Evolutionary conservation across 2,888 invertebrate species (phyloP), one percentile per base, ranked within the genome.

Genomic region (Euspilapteryx auroguttella): DNA sequence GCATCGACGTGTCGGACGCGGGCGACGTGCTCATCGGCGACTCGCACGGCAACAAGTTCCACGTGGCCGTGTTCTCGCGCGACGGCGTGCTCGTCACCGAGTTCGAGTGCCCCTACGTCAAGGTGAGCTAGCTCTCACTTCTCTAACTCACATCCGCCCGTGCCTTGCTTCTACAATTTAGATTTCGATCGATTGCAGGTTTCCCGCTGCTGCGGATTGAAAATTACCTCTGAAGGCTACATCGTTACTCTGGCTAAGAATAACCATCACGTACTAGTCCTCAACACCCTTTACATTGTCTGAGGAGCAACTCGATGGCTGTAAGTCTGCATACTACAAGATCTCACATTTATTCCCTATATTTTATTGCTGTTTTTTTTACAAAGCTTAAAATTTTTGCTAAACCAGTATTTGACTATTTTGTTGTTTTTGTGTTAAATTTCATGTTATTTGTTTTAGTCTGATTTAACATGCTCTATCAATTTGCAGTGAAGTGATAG

Each of bases 171-270:
- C n/a, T n/a, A n/a, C n/a, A n/a, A n/a, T n/a, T n/a, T n/a, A n/a
- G n/a, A n/a, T n/a, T n/a, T n/a, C n/a, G n/a, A n/a, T 21, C 5
- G 14, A 38, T 63, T 63, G n/a, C 78, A 96, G 90, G 96, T 97
- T 39, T 95, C 95, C 40, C 91, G 96, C 52, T 97, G 96, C 80
- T 97, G 96, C 64, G 96, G 96, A 38, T 80, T 97, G 55, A 96
- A 96, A 79, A 94, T 97, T 52, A 96, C 96, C 32, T 91, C 93
- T 12, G 95, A 96, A 69, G 96, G 96, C 44, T 94, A 93, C 69
- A 90, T 96, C 47, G 92, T 94, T 45, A 94, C 96, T 40, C 78
- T 97, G 77, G 96, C 96, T 62, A 97, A 97, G 81, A 97, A 96
- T 80, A 97, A 97, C 79, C 96, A 97, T 77, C 94, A 96, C 75